Conservation (phyloP, 2,797 vertebrate species). For the Hipposideros larvatus region DNA sequence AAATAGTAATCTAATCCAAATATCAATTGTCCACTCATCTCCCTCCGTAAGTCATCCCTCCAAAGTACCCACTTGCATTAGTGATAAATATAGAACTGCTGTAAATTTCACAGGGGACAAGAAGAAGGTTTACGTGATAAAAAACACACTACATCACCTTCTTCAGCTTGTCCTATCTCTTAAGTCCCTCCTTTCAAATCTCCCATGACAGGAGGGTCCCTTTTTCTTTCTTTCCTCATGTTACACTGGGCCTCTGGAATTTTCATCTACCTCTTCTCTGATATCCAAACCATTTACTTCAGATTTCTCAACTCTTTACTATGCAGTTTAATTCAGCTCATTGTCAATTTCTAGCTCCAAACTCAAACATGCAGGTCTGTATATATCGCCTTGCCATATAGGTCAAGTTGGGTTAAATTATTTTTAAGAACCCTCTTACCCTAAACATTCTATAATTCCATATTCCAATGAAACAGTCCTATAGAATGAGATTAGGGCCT, state of each 20-base stretch:
- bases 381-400: neutral
- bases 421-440: neutral
- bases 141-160: neutral
- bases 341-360: neutral
- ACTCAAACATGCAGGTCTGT: neutral
- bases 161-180: neutral
- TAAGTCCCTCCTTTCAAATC: neutral
- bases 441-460: neutral
- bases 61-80: neutral
- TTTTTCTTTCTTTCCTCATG: neutral
- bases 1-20: neutral
- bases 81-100: constrained; percentile 25
- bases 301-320: neutral
- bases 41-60: neutral
- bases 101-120: neutral
- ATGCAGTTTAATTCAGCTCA: neutral
- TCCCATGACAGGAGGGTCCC: neutral
- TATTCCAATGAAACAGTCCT: neutral
- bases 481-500: neutral
- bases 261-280: neutral
- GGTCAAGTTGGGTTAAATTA: neutral
- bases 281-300: neutral
- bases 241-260: neutral
- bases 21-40: neutral
- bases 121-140: neutral